Conservation (phyloP, 2,888 invertebrate species). For the Deroplatys truncata region DNA sequence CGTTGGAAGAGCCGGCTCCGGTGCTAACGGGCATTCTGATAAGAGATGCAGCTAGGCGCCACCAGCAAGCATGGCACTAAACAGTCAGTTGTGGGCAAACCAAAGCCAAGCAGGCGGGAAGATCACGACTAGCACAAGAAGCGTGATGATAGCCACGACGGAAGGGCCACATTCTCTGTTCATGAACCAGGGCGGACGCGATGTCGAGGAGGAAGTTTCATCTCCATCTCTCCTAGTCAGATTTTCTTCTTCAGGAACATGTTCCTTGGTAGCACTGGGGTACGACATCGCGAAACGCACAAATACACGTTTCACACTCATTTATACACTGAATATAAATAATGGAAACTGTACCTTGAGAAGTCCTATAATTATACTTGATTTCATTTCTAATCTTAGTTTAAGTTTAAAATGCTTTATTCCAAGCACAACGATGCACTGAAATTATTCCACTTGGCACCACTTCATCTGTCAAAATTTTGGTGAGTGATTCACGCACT, state of each 20-base stretch:
- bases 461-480: no score
- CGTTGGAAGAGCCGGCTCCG: constrained; percentile 40
- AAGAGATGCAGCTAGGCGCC: not conserved
- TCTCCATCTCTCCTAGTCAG: not conserved
- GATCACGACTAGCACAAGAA: not conserved
- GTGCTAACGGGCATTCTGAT: constrained; percentile 60
- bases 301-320: not conserved
- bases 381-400: no score
- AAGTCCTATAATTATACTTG: no score
- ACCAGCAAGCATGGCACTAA: not conserved
- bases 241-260: not conserved
- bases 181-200: not conserved
- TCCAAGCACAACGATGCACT: no score
- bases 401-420: no score
- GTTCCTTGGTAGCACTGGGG: not conserved
- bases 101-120: not conserved
- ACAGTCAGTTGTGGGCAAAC: not conserved
- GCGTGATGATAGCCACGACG: not conserved
- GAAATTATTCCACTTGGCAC: no score
- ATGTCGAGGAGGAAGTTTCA: not conserved
- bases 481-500: no score
- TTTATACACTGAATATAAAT: no score
- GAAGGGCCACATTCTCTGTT: not conserved
- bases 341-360: no score
- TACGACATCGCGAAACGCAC: not conserved